Evolutionary conservation across 2,113 vertebrate genomes (phyloP).

Genomic region (Pollachius pollachius): DNA sequence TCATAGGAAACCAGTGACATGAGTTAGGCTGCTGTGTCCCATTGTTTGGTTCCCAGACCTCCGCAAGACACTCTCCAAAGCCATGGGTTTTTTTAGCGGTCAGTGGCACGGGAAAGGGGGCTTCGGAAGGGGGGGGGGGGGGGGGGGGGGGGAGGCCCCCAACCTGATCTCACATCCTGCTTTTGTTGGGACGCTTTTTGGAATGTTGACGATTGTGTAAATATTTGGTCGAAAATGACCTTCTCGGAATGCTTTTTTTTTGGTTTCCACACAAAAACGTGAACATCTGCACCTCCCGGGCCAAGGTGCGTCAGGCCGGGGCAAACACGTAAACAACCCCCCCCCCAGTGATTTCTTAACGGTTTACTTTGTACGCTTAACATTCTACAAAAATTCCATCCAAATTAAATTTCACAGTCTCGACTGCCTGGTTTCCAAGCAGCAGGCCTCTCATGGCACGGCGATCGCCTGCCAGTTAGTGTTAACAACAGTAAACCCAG

Average conservation of each 20-base stretch:
- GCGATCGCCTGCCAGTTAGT: too few species aligned
- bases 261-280: slow-evolving; percentile 13
- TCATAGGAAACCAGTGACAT: slow-evolving; percentile 62
- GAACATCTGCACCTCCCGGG: slow-evolving; percentile 31
- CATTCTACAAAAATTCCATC: too few species aligned
- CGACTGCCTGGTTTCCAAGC: too few species aligned
- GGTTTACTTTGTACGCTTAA: too few species aligned
- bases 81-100: slow-evolving; percentile 25
- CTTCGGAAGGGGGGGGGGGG: slow-evolving; percentile 21
- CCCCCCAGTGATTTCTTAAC: too few species aligned
- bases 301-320: too few species aligned
- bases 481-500: neutral
- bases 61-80: slow-evolving; percentile 15
- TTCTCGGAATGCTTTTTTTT: slow-evolving; percentile 25
- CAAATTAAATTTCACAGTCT: too few species aligned
- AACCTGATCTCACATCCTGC: slow-evolving; percentile 68
- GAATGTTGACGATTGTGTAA: slow-evolving; percentile 64
- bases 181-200: slow-evolving; percentile 66
- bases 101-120: slow-evolving; percentile 42
- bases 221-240: slow-evolving; percentile 61
- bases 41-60: slow-evolving; percentile 51
- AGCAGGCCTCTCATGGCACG: too few species aligned
- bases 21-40: slow-evolving; percentile 43
- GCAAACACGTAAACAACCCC: too few species aligned
- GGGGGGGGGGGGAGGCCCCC: slow-evolving; percentile 25